These are phyloP conservation scores for Catagonus wagneri DNA, from an alignment of 2,113 vertebrate species.

Conservation along the genomic window DNA sequence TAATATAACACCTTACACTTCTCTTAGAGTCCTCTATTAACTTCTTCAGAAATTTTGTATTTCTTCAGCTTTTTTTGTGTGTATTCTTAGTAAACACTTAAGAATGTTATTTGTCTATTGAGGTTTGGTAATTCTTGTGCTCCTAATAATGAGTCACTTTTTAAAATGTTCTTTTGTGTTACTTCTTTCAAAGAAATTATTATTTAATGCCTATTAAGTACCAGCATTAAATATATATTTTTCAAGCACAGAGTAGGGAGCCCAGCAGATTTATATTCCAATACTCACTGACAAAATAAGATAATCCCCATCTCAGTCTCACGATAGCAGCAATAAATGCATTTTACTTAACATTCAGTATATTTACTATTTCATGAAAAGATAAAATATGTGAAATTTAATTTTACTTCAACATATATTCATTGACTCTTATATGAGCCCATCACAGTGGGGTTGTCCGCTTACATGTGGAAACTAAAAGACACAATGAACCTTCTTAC, in stretches of 20 bases:
- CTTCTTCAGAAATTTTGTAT: neutral
- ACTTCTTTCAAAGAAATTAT: neutral
- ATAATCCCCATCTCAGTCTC: neutral
- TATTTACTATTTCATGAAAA: neutral
- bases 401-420: conserved; percentile 17
- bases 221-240: neutral
- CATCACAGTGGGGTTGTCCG: neutral
- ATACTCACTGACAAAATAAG: neutral
- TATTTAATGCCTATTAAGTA: neutral
- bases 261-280: neutral
- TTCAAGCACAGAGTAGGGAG: neutral
- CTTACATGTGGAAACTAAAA: too few relatives aligned
- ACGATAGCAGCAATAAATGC: neutral
- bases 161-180: neutral
- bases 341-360: neutral
- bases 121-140: neutral
- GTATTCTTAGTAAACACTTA: neutral
- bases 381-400: neutral
- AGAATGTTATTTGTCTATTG: neutral
- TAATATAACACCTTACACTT: neutral
- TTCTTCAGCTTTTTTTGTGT: neutral
- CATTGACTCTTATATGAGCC: neutral
- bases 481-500: too few relatives aligned
- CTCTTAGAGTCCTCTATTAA: neutral
- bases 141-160: neutral